These are phyloP conservation scores for Cordilura impudica DNA, from an alignment of 2,888 invertebrate genomes.

Conservation along the genomic window DNA sequence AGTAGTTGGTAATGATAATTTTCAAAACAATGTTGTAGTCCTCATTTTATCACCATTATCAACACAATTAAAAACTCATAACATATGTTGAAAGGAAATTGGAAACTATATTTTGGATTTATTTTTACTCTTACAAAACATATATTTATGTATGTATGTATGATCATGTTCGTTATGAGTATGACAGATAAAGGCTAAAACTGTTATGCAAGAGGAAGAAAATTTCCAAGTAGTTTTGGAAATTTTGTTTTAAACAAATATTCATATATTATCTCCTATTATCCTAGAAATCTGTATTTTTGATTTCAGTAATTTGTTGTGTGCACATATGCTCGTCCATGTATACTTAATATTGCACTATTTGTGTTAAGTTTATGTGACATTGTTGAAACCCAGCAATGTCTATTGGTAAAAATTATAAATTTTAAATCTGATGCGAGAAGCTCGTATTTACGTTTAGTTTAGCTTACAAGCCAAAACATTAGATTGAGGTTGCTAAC, in stretches of 20 bases:
- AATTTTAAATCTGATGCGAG: conserved; percentile 45
- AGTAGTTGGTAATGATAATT: conserved; percentile 30
- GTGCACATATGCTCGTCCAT: not conserved
- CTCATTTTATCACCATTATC: conserved; percentile 44
- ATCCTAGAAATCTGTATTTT: too few relatives aligned
- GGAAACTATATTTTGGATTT: conserved; percentile 23
- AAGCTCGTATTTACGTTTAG: conserved; percentile 50
- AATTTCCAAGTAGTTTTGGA: not conserved
- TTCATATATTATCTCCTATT: too few relatives aligned
- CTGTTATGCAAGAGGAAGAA: not conserved
- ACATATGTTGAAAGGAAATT: conserved; percentile 53
- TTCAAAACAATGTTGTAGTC: conserved; percentile 36
- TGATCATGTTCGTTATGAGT: not conserved
- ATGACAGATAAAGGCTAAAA: not conserved
- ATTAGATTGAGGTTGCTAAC: conserved; percentile 18
- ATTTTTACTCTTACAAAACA: not conserved
- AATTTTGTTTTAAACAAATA: too few relatives aligned
- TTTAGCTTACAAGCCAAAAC: conserved; percentile 30
- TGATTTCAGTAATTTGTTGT: not conserved
- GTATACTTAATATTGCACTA: not conserved
- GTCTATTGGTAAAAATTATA: conserved; percentile 54
- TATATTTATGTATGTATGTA: too few relatives aligned
- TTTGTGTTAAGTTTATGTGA: conserved; percentile 62
- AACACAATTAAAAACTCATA: conserved; percentile 30
- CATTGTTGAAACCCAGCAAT: conserved; percentile 64